Base-by-base conservation (phyloP, 2,797 vertebrate species). In the Poeciliopsis paucimaculata region DNA sequence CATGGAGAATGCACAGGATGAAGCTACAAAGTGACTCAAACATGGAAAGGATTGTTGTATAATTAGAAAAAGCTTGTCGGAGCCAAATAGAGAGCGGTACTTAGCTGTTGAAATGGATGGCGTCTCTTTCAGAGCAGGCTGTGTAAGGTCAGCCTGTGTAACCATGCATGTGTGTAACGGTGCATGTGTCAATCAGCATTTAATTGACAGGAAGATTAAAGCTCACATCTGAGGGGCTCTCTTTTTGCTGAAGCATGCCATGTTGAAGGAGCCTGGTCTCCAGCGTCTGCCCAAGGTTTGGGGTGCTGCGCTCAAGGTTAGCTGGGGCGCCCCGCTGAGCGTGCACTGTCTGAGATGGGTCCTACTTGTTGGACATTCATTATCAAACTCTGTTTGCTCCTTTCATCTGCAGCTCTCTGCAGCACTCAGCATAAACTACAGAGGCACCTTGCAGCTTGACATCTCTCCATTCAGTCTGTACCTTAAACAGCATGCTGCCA, bases 401-500 rank as follows among this genome's bases (percentile, higher is more conserved):
- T 98, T 98, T 98, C 97, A 98, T 98, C 97, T 98, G 96, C 95
- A 95, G 96, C 96, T 96, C 96, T 96, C 96, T 96, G 96, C 96
- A 96, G 97, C 97, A 97, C 97, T 97, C 96, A 95, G 94, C 96
- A 96, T 97, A 98, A 98, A 97, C 97, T 98, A 97, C 97, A 97
- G 94, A 97, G 97, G 97, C 97, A 97, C 97, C 97, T 97, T 98
- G 97, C 96, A 97, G 97, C 97, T 98, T 97, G 97, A 98, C 97
- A 98, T 97, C 97, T 97, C 97, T 97, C 96, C 97, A 97, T 98
- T 98, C 97, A 97, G 96, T 96, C 97, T 97, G 97, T 98, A 98
- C 97, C 97, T 98, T 97, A 98, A 97, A 97, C 97, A 98, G 97
- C 97, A 97, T 96, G 97, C 93, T 94, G 96, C 96, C 96, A 98